Evolutionary conservation across 2,797 vertebrate species (phyloP).

Genomic region (Chelon labrosus): DNA sequence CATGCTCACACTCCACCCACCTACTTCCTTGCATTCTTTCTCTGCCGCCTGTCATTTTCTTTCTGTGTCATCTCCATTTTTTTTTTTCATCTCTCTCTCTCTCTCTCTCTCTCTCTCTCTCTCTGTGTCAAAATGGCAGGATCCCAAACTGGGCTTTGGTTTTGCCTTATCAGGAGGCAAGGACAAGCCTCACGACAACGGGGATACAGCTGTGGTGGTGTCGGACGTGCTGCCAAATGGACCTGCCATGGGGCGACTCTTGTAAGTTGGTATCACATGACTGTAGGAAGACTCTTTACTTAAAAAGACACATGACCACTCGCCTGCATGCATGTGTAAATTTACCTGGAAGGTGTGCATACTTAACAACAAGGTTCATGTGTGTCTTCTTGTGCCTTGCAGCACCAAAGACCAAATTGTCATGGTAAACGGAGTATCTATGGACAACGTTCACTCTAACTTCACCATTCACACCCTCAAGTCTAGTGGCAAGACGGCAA

Average conservation of each 20-base stretch:
- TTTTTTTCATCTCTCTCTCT: not conserved
- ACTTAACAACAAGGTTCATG: slow-evolving; percentile 8
- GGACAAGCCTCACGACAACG: slow-evolving; percentile 84
- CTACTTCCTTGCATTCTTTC: slow-evolving; percentile 38
- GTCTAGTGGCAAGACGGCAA: slow-evolving; percentile 87
- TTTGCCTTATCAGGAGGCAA: slow-evolving; percentile 93
- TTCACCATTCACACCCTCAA: slow-evolving; percentile 94
- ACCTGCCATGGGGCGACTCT: slow-evolving; percentile 90
- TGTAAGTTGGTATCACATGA: slow-evolving; percentile 84
- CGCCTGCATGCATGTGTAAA: not conserved
- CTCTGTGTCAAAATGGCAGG: slow-evolving; percentile 75
- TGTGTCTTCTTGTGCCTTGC: slow-evolving; percentile 39
- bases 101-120: not conserved
- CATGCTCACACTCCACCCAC: slow-evolving; percentile 16
- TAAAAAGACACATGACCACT: not conserved
- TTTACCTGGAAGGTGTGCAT: not conserved
- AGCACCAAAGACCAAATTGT: slow-evolving; percentile 93
- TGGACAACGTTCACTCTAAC: slow-evolving; percentile 90
- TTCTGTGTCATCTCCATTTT: not conserved
- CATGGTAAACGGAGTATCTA: slow-evolving; percentile 95
- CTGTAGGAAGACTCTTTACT: not conserved
- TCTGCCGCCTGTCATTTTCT: not conserved
- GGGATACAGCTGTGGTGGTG: slow-evolving; percentile 88
- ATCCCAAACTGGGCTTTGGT: slow-evolving; percentile 93
- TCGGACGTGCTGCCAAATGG: slow-evolving; percentile 93